Percentiles rank a stretch among this genome's conserved stretches.
These are phyloP conservation scores for Poeciliopsis occidentalis DNA, from an alignment of 2,113 vertebrate genomes.

Conservation along the genomic window DNA sequence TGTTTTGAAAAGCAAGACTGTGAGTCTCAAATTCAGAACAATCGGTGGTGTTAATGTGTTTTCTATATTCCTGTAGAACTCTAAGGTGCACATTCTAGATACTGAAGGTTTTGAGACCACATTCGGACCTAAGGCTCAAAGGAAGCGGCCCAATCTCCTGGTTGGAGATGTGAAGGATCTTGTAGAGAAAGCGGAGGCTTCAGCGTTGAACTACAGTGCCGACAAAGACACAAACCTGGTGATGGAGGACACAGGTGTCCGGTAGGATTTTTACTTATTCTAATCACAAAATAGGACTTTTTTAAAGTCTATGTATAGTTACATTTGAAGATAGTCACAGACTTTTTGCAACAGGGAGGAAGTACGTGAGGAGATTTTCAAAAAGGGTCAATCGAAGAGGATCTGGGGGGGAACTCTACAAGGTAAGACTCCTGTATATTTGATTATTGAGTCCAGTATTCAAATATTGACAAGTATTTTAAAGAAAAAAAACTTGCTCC, in stretches of 20 bases:
- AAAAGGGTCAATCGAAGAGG: slow-evolving; percentile 96
- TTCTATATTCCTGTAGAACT: slow-evolving; percentile 78
- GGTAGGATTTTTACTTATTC: slow-evolving; percentile 72
- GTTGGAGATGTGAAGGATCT: slow-evolving; percentile 89
- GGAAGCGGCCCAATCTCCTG: slow-evolving; percentile 89
- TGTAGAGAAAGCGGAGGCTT: slow-evolving; percentile 85
- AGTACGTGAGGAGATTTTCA: slow-evolving; percentile 93
- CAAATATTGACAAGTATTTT: no score
- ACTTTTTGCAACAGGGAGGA: slow-evolving; percentile 81
- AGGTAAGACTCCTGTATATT: slow-evolving; percentile 79
- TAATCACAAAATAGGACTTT: neutral
- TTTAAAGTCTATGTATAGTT: neutral
- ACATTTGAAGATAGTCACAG: neutral
- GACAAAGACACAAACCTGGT: slow-evolving; percentile 90
- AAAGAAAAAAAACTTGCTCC: no score
- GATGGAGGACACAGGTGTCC: slow-evolving; percentile 89
- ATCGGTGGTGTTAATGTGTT: neutral
- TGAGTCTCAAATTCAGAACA: neutral
- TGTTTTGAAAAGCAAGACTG: neutral
- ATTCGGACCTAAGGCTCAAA: slow-evolving; percentile 94
- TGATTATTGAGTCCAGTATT: neutral
- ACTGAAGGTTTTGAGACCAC: slow-evolving; percentile 95
- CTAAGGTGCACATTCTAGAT: slow-evolving; percentile 97
- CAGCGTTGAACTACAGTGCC: slow-evolving; percentile 79
- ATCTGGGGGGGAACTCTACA: slow-evolving; percentile 99